phyloP scores from a whole-genome alignment of 2,797 vertebrate genomes.

The Girardinus metallicus region DNA sequence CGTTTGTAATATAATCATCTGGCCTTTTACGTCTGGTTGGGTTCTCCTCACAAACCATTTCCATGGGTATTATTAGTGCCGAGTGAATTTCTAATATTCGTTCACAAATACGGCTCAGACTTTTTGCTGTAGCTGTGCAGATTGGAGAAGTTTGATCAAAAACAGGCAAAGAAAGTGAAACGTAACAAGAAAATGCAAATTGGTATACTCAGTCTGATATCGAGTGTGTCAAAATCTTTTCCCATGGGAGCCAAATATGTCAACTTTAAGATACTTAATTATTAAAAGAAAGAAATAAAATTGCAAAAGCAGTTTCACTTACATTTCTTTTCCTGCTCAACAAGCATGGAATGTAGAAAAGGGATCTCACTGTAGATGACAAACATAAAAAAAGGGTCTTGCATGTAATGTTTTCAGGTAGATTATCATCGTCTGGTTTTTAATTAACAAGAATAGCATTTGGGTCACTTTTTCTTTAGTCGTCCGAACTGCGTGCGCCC shows the following conservation, averaged over 20 bases:
- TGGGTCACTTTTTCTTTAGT: background rate
- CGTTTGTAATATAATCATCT: background rate
- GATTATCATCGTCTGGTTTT: background rate
- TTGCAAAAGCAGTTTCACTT: background rate
- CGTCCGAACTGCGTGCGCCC: background rate
- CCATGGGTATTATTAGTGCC: background rate
- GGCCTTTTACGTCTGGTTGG: background rate
- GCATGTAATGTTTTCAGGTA: background rate
- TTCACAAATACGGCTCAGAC: background rate
- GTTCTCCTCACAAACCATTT: background rate
- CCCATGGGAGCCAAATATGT: background rate
- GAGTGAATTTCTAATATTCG: background rate
- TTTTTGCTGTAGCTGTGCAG: background rate
- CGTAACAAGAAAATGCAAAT: background rate
- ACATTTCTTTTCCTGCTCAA: background rate
- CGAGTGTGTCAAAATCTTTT: background rate
- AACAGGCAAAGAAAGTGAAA: background rate
- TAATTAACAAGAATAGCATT: background rate
- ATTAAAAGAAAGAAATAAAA: background rate
- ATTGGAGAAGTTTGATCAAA: background rate
- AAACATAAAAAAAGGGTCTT: background rate
- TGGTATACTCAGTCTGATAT: background rate
- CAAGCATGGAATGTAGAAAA: background rate
- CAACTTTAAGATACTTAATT: background rate
- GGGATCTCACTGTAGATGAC: background rate